Evolutionary conservation across 2,113 vertebrate genomes (phyloP), one percentile per base, ranked within the genome.

Genomic region (Diphyllodes magnificus): DNA sequence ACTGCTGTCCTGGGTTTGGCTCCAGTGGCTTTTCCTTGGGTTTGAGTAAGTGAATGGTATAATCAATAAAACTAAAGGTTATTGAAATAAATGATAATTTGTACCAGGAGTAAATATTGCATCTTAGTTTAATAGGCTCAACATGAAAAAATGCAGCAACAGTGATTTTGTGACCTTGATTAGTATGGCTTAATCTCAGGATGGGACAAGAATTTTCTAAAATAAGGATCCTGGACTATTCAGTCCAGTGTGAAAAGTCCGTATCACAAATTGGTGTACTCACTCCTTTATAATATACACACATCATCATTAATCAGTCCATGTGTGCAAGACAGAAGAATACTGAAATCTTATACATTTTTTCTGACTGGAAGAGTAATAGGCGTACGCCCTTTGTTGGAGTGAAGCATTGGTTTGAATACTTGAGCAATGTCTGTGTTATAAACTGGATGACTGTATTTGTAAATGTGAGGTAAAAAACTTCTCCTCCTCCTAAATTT

Each of bases 11-110:
- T 99, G 99, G 99, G 37, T 98, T 33, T 99, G 99, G 98, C 97
- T 99, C 21, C 98, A 98, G 25, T 99, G 98, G 98, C 96, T 99
- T 86, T 99, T 98, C 97, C 95, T 99, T 64, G 98, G 98, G 49
- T 98, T 98, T 95, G 97, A 99, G 99, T 99, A 98, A 99, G 99
- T 98, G 75, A 88, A 91, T 70, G 8, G 37, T 85, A 15, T 63
- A 85, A 88, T 61, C 22, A 63, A 30, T 39, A 56, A 89, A 50
- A 94, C 14, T 42, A 60, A 88, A 82, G 2, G 6, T 51, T 57
- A 51, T 63, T 35, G 10, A 66, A 79, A 22, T 24, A 50, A 88
- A 50, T 69, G 6, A 5, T 57, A 61, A 8, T 53, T 69, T 77
- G 33, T 59, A 81, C 28, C 17, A 40, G 33, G 15, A 94, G 20